phyloP scores from a whole-genome alignment of 2,888 invertebrate species.

The Phasia obesa region DNA sequence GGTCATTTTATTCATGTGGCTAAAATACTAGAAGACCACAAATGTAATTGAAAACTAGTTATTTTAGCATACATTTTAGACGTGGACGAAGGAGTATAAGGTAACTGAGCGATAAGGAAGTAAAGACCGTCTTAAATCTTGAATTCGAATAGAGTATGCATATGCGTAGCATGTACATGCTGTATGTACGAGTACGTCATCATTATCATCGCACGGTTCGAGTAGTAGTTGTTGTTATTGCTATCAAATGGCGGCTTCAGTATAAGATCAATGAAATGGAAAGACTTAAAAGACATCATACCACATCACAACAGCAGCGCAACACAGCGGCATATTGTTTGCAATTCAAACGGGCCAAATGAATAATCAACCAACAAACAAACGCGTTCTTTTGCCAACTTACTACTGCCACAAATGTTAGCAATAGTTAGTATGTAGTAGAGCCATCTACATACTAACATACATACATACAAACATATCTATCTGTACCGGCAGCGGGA shows the following conservation, averaged over 20 bases:
- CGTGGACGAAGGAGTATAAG: neutral
- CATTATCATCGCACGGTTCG: constrained; percentile 2
- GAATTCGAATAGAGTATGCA: constrained; percentile 35
- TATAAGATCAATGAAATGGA: constrained; percentile 70
- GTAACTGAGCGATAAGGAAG: constrained; percentile 16
- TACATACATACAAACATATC: no score
- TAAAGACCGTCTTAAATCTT: constrained; percentile 12
- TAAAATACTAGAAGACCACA: constrained; percentile 63
- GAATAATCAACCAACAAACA: constrained; percentile 16
- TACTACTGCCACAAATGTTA: constrained; percentile 42
- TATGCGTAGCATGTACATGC: constrained; percentile 39
- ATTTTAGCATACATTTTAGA: constrained; percentile 16
- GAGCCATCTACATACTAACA: no score
- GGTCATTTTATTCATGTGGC: constrained; percentile 68
- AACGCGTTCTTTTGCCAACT: constrained; percentile 1
- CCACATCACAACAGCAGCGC: constrained; percentile 65
- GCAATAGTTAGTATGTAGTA: constrained; percentile 5
- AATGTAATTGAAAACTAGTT: constrained; percentile 67
- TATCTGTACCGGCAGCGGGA: constrained; percentile 17
- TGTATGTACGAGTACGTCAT: constrained; percentile 39
- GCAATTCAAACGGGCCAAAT: constrained; percentile 51
- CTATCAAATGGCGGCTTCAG: constrained; percentile 60
- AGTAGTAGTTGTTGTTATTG: constrained; percentile 21
- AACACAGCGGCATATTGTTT: constrained; percentile 60
- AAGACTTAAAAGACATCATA: constrained; percentile 69